Conservation (phyloP, 2,797 vertebrate genomes). For the Melanotaenia trifasciata region DNA sequence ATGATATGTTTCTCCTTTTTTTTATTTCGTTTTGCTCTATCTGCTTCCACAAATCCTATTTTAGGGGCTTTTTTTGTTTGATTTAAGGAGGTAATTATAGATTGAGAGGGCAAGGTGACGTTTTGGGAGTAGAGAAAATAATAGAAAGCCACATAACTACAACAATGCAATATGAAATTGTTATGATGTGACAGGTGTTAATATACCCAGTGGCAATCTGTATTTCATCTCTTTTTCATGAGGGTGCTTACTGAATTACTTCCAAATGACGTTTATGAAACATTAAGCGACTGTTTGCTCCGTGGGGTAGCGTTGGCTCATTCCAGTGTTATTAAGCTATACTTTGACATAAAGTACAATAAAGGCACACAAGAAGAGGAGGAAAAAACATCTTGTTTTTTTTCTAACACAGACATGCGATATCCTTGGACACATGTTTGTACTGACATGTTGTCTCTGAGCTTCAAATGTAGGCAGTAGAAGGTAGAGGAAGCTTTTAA, state of each 20-base stretch:
- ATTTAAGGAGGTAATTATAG: conserved; percentile 79
- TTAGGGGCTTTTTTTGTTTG: conserved; percentile 59
- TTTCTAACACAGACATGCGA: conserved; percentile 60
- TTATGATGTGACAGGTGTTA: conserved; percentile 76
- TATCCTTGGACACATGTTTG: conserved; percentile 65
- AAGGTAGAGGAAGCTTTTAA: conserved; percentile 75
- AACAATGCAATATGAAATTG: conserved; percentile 57
- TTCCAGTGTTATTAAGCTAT: conserved; percentile 58
- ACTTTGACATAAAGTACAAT: conserved; percentile 22
- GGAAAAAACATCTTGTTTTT: conserved; percentile 42
- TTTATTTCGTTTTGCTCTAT: conserved; percentile 53
- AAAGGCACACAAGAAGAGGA: conserved; percentile 22
- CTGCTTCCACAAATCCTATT: conserved; percentile 71
- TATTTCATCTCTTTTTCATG: conserved; percentile 76
- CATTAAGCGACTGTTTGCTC: conserved; percentile 62
- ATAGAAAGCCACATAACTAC: conserved; percentile 65
- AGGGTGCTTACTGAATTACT: conserved; percentile 73
- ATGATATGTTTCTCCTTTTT: conserved; percentile 73
- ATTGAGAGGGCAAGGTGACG: conserved; percentile 66
- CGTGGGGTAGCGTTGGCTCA: conserved; percentile 45
- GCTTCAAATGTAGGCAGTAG: conserved; percentile 51
- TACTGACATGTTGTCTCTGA: conserved; percentile 37
- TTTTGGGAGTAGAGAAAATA: conserved; percentile 68
- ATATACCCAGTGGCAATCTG: conserved; percentile 73
- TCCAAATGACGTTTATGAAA: conserved; percentile 74